Conservation (phyloP, 2,888 invertebrate genomes). For the Crossocerus cetratus region DNA sequence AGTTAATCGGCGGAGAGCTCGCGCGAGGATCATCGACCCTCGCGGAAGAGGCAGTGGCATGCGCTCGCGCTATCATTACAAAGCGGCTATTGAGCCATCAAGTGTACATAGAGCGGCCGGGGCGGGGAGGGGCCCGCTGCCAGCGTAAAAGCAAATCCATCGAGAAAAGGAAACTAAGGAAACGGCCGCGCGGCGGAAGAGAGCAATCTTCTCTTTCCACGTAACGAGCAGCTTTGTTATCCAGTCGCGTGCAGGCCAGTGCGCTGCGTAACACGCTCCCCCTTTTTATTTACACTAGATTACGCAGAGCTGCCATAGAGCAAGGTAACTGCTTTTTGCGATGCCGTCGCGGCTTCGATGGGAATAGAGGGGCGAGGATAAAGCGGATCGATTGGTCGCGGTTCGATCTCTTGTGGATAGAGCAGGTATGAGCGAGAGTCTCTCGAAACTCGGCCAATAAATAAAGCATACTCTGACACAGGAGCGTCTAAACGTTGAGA, state of each 20-base stretch:
- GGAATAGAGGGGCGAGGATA: constrained; percentile 23
- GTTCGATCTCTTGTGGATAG: constrained; percentile 7
- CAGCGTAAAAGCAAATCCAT: constrained; percentile 35
- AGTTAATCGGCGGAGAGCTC: too few relatives aligned
- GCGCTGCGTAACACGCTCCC: constrained; percentile 54
- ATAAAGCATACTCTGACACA: constrained; percentile 3
- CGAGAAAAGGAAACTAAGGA: constrained; percentile 29
- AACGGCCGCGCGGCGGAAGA: constrained; percentile 33
- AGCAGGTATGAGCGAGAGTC: too few relatives aligned
- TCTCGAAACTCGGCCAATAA: not conserved
- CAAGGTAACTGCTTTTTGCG: constrained; percentile 68
- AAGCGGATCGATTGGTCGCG: constrained; percentile 52
- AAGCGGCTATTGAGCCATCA: constrained; percentile 4
- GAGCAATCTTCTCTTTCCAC: constrained; percentile 28
- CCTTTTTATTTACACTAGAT: constrained; percentile 69
- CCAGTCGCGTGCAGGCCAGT: constrained; percentile 49
- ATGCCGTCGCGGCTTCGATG: constrained; percentile 13
- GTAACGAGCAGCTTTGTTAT: constrained; percentile 65
- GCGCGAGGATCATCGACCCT: constrained; percentile 23
- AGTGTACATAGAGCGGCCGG: constrained; percentile 9
- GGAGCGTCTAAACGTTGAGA: constrained; percentile 15
- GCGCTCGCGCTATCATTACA: constrained; percentile 12
- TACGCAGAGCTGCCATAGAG: constrained; percentile 68
- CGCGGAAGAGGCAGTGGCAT: not conserved
- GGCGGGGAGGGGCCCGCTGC: constrained; percentile 22